Percentiles rank a stretch among this genome's conserved stretches.
phyloP scores from a whole-genome alignment of 1,140 invertebrate genomes.

The Anastrepha ludens region DNA sequence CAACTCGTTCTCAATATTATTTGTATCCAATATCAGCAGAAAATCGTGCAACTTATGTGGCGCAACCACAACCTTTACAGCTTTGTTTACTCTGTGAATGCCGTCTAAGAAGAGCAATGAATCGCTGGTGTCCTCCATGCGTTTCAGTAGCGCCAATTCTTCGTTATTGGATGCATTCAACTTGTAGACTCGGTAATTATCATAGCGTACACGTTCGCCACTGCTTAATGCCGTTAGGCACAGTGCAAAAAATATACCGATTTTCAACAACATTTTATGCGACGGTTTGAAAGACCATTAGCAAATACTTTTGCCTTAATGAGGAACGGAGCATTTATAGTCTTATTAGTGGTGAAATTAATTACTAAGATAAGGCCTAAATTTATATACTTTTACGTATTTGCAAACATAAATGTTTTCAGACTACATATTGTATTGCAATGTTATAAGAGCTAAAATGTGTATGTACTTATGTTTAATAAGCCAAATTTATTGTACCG shows the following conservation, averaged over 20 bases:
- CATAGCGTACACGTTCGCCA: constrained; percentile 70
- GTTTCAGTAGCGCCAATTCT: constrained; percentile 71
- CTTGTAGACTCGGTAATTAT: constrained; percentile 76
- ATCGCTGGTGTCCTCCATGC: constrained; percentile 65
- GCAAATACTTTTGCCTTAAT: constrained; percentile 11
- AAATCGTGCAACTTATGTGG: constrained; percentile 72
- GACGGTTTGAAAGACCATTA: neutral
- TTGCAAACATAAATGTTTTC: no score
- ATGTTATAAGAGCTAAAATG: neutral
- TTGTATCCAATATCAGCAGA: constrained; percentile 63
- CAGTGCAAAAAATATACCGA: constrained; percentile 59
- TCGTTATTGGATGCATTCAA: constrained; percentile 67
- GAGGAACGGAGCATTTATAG: neutral
- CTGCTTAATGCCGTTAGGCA: constrained; percentile 73
- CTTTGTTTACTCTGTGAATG: constrained; percentile 63
- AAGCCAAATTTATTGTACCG: neutral
- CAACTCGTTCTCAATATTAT: constrained; percentile 74
- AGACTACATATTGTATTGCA: no score
- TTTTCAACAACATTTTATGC: constrained; percentile 49
- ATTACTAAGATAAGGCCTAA: neutral
- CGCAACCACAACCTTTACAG: constrained; percentile 68
- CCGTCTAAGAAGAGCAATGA: constrained; percentile 69
- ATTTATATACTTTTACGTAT: neutral
- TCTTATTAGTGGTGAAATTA: neutral
- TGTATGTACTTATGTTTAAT: neutral